phyloP scores from a whole-genome alignment of 2,113 vertebrate species.

The Microtus pennsylvanicus region DNA sequence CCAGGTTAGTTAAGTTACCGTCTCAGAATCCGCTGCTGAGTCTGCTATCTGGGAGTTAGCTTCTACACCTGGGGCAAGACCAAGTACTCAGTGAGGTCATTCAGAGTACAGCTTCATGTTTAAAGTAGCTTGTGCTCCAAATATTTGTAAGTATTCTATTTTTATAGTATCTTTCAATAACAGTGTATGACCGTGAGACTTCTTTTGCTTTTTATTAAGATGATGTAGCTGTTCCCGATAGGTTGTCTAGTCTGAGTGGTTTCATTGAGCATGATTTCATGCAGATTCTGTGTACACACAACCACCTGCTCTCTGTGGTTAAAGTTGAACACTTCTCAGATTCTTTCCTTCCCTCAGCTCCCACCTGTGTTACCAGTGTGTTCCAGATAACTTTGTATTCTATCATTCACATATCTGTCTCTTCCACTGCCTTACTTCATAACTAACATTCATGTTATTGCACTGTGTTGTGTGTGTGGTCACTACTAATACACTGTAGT shows the following conservation, averaged over 20 bases:
- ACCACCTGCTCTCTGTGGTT: background rate
- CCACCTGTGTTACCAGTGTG: background rate
- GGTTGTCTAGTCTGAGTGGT: background rate
- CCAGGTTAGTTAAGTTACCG: background rate
- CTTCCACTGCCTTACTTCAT: background rate
- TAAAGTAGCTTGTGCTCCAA: background rate
- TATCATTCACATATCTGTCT: background rate
- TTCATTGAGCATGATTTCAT: background rate
- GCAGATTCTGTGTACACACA: background rate
- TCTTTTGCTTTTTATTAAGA: background rate
- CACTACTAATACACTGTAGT: too few relatives aligned
- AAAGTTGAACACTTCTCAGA: background rate
- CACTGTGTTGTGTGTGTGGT: background rate
- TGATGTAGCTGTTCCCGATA: background rate
- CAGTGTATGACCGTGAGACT: background rate
- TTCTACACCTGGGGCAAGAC: background rate
- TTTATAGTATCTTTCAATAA: background rate
- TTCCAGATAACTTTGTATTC: background rate
- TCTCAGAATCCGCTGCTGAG: background rate
- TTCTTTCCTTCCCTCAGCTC: background rate
- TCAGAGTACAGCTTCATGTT: background rate
- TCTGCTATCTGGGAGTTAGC: fast-evolving
- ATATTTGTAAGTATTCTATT: background rate
- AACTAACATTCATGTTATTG: background rate
- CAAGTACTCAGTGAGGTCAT: background rate